Percentiles rank a stretch among this genome's conserved stretches.
Conservation (phyloP, 2,113 vertebrate genomes). For the Odocoileus hemionus region DNA sequence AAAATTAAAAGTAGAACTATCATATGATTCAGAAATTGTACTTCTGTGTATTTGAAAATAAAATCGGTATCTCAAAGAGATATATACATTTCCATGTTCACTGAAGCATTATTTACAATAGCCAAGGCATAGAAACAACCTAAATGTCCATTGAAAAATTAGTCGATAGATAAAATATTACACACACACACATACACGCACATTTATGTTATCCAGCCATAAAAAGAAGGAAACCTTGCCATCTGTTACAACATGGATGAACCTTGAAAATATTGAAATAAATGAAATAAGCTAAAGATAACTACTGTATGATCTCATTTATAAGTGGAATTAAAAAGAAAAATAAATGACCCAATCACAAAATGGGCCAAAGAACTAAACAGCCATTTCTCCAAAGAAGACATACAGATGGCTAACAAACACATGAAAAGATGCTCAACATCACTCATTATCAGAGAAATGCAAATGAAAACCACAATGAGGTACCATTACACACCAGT, state of each 20-base stretch:
- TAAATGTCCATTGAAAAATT: not conserved
- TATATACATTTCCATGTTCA: not conserved
- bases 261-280: not conserved
- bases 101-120: not conserved
- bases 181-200: not conserved
- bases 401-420: no score
- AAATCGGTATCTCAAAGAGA: not conserved
- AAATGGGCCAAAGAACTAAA: no score
- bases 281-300: not conserved
- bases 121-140: not conserved
- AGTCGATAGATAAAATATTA: not conserved
- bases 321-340: not conserved
- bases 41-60: not conserved
- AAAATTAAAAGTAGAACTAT: not conserved
- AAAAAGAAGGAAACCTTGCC: not conserved
- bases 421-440: no score
- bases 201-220: not conserved
- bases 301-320: not conserved
- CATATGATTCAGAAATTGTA: not conserved
- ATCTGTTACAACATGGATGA: not conserved
- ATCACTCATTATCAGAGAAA: no score
- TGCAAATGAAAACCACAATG: no score
- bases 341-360: no score
- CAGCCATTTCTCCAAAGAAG: no score
- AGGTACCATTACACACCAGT: no score